phyloP scores from a whole-genome alignment of 64 coral and sea anemone species.

The Actinia tenebrosa region DNA sequence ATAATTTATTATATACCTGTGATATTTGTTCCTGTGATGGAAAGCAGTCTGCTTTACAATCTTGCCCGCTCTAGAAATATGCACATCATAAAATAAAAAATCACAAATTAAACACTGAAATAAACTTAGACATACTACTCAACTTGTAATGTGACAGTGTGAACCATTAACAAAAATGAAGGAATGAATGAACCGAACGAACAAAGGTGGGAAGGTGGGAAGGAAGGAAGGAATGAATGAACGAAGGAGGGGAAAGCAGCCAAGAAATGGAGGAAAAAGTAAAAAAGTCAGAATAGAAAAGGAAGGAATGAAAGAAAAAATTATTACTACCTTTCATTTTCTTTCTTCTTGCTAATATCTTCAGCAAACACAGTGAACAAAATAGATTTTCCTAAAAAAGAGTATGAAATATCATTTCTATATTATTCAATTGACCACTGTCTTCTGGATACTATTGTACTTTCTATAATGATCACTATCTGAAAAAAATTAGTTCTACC shows the following conservation, averaged over 20 bases:
- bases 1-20: constrained; percentile 33
- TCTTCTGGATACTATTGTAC: not conserved
- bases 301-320: not conserved
- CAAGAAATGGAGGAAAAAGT: too few species aligned
- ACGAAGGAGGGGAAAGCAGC: too few species aligned
- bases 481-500: too few species aligned
- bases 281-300: too few species aligned
- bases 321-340: constrained; percentile 66
- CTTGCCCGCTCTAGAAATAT: constrained; percentile 53
- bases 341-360: constrained; percentile 50
- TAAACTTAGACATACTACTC: not conserved
- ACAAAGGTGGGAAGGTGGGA: too few species aligned
- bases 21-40: constrained; percentile 66
- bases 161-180: not conserved
- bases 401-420: not conserved
- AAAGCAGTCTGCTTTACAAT: constrained; percentile 69
- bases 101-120: not conserved
- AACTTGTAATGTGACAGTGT: too few species aligned
- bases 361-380: constrained; percentile 67
- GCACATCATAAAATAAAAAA: too few species aligned
- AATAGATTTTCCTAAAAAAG: constrained; percentile 61
- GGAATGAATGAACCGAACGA: not conserved
- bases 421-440: not conserved
- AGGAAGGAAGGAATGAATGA: too few species aligned
- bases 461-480: too few species aligned